Evolutionary conservation across 1,140 invertebrate genomes (phyloP).

Genomic region (Drosophila dunni): DNA sequence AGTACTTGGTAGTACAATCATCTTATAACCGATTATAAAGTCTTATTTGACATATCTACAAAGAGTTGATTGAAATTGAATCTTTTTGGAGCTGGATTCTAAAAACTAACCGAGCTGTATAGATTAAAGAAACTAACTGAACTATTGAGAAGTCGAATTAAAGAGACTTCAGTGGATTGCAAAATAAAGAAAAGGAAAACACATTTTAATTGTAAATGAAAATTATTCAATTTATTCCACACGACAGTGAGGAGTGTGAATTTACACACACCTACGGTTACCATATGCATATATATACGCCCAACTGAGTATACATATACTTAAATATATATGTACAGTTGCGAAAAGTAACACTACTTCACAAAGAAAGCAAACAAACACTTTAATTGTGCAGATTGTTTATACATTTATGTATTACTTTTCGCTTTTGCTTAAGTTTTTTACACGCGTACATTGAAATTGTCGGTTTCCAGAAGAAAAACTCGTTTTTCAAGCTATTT

Average conservation of each 20-base stretch:
- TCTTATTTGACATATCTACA: conserved; percentile 23
- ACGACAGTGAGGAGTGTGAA: background rate
- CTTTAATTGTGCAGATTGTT: too few species aligned
- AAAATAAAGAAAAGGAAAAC: background rate
- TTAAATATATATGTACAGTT: background rate
- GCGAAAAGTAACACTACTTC: conserved; percentile 2
- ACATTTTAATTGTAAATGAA: conserved; percentile 7
- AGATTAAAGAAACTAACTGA: background rate
- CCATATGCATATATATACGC: background rate
- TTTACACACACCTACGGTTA: background rate
- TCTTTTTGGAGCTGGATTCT: too few species aligned
- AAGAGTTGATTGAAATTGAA: background rate
- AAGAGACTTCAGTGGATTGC: background rate
- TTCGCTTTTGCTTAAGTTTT: background rate
- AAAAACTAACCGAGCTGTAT: too few species aligned
- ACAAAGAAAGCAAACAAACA: background rate
- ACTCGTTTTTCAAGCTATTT: too few species aligned
- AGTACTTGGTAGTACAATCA: conserved; percentile 26
- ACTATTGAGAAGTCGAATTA: background rate
- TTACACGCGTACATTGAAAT: background rate
- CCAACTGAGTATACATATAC: background rate
- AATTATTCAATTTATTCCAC: background rate
- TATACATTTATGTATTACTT: background rate
- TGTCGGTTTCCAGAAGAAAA: background rate
- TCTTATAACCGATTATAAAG: conserved; percentile 14